Conservation (phyloP, 2,888 invertebrate genomes). For the Craniophora ligustri region DNA sequence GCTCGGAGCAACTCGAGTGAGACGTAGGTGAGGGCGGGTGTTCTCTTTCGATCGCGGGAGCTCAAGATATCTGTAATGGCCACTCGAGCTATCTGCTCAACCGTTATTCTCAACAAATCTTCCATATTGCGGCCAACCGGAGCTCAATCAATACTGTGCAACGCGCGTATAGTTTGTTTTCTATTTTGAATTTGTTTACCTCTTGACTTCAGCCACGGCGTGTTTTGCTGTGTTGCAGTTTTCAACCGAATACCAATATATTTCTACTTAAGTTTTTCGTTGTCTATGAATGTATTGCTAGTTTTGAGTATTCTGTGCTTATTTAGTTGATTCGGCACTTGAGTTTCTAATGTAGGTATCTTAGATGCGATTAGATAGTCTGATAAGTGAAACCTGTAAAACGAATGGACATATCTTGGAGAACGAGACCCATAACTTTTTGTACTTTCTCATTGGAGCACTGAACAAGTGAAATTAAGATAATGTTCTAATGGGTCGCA, state of each 20-base stretch:
- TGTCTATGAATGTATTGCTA: constrained; percentile 35
- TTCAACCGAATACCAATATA: constrained; percentile 45
- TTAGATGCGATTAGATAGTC: constrained; percentile 33
- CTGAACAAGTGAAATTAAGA: constrained; percentile 61
- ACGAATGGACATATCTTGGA: constrained; percentile 24
- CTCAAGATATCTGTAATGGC: constrained; percentile 85
- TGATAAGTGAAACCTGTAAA: constrained; percentile 30
- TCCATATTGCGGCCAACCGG: constrained; percentile 79
- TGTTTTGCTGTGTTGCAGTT: constrained; percentile 45
- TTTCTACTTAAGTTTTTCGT: constrained; percentile 34
- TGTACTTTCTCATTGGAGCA: constrained; percentile 52
- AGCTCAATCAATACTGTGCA: constrained; percentile 76
- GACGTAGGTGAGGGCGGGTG: constrained; percentile 73
- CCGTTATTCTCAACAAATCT: constrained; percentile 85
- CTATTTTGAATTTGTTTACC: constrained; percentile 63
- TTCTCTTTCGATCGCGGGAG: constrained; percentile 74
- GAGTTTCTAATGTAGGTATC: constrained; percentile 7
- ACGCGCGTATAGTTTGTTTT: constrained; percentile 65
- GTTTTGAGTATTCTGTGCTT: constrained; percentile 26
- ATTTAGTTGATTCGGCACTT: constrained; percentile 16
- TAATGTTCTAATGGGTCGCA: constrained; percentile 67
- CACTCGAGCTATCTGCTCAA: constrained; percentile 83
- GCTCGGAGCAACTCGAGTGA: constrained; percentile 68
- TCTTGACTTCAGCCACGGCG: constrained; percentile 34
- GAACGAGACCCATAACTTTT: constrained; percentile 39